Evolutionary conservation across 2,888 invertebrate species (phyloP), one percentile per base, ranked within the genome.

Genomic region (Cheilosia vulpina): DNA sequence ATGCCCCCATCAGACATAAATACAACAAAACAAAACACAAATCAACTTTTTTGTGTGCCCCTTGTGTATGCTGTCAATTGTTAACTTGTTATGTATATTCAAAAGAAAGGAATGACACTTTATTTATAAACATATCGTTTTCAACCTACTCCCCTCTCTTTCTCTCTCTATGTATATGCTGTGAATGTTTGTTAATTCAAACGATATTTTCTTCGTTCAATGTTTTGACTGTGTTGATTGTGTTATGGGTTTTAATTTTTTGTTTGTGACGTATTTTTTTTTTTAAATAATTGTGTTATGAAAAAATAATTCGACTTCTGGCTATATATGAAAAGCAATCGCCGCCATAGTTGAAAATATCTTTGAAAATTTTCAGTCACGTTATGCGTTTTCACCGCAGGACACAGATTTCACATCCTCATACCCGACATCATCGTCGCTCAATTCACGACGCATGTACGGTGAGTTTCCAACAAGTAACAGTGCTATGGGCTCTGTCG

Each of bases 351-450:
- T 90, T 89, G 89, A 89, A 90, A 85, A 89, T 88, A 88, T 89
- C 89, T 90, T 90, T 90, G 89, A 90, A 90, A 89, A 89, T 78
- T 92, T 92, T 90, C 92, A 92, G 92, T 92, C 92, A 91, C 92
- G 92, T 91, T 92, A 92, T 92, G 92, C 92, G 91, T 92, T 92
- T 90, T 92, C 92, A 91, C 91, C 92, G 89, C 92, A 92, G 92
- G 92, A 92, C 89, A 91, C 92, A 90, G 92, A 92, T 90, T 92
- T 92, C 89, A 90, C 92, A 88, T 91, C 91, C 88, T 89, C 90
- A 78, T 91, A 92, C 89, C 91, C 92, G 89, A 90, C 92, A 88
- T 89, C 92, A 85, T 90, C 91, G 87, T 89, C 91, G 41, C 83
- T 89, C 75, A 89, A 88, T 88, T 87, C 87, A 78, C 91, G 92